Base-by-base conservation (phyloP, 2,113 vertebrate genomes). In the Platysternon megacephalum region DNA sequence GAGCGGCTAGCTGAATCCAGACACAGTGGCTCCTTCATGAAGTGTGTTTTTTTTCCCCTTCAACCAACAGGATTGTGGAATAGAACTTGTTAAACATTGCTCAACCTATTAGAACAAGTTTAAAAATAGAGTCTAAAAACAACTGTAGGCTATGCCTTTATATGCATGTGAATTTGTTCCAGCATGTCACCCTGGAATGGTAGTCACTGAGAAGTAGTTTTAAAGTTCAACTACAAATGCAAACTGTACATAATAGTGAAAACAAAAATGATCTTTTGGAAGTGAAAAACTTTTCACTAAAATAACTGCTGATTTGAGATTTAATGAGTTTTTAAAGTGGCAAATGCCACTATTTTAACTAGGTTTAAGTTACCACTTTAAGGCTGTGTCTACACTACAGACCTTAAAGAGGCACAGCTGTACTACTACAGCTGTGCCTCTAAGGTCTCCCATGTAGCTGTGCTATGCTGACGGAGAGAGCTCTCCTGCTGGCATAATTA, bases 51-150 rank as follows among this genome's bases (percentile, higher is more conserved):
- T 49, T 48, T 14, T 94, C n/a, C 24, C 72, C 94, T 93, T 5
- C 72, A 91, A 79, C 49, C 35, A 29, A 42, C 48, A 95, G 56
- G 96, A 86, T 94, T 87, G 95, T 88, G 52, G 94, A 86, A 49
- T 93, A 94, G 82, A 94, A 97, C 85, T 9, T 88, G 79, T 97
- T 72, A 39, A 72, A 39, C 65, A 72, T 72, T 72, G n/a, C n/a
- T 72, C 9, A 39, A 72, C n/a, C 19, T 97, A 96, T 95, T 81
- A 90, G 95, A 97, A 97, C 90, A 80, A 26, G 93, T 96, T 96
- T 97, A 97, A 97, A 97, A 97, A 97, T 97, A 97, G 96, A 79
- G 89, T 58, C 83, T 87, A 83, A 72, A n/a, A 39, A 92, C 96
- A 97, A 95, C 91, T 95, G 92, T 46, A 90, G 87, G 56, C 82